Evolutionary conservation across 2,113 vertebrate species (phyloP).

Genomic region (Zosterops lateralis): DNA sequence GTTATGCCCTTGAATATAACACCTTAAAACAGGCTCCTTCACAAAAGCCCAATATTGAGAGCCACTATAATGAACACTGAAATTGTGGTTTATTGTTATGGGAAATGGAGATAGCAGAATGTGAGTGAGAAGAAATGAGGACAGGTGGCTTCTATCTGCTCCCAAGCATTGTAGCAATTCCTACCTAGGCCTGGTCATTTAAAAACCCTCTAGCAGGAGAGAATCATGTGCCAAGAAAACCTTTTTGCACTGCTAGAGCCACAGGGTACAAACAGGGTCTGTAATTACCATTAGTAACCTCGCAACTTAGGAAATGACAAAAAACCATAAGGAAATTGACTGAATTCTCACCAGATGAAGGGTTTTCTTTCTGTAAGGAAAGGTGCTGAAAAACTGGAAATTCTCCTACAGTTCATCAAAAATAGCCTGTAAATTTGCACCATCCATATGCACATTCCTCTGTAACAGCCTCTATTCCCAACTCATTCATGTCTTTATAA

Average conservation of each 20-base stretch:
- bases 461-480: conserved; percentile 21
- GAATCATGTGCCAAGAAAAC: not conserved
- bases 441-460: conserved; percentile 49
- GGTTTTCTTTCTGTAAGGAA: conserved; percentile 58
- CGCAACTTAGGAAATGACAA: conserved; percentile 33
- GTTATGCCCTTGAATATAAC: conserved; percentile 15
- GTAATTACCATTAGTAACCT: conserved; percentile 60
- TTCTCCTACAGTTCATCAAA: conserved; percentile 64
- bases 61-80: not conserved
- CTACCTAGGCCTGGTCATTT: not conserved
- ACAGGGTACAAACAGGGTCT: conserved; percentile 24
- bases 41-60: not conserved
- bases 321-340: conserved; percentile 66
- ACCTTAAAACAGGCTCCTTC: not conserved
- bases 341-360: conserved; percentile 68
- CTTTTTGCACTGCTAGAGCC: not conserved
- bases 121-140: not conserved
- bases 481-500: not conserved
- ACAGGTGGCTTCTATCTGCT: not conserved
- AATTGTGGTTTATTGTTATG: not conserved
- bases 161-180: not conserved
- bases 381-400: conserved; percentile 62
- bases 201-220: not conserved
- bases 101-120: not conserved
- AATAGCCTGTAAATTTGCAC: conserved; percentile 68